phyloP scores from a whole-genome alignment of 2,797 vertebrate genomes.

The Anas bahamensis region DNA sequence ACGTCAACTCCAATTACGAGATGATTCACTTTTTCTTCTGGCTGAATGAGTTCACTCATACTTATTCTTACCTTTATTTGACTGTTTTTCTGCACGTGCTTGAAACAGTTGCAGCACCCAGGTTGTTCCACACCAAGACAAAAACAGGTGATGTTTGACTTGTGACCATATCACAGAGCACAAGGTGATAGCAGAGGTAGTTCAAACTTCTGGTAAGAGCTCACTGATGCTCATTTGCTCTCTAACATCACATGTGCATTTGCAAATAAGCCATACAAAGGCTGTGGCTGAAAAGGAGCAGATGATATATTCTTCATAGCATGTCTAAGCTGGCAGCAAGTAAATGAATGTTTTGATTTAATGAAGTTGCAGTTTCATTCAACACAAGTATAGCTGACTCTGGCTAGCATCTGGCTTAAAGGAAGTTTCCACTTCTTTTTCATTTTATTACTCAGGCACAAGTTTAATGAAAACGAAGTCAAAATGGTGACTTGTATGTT shows the following conservation, averaged over 20 bases:
- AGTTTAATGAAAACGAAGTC: background rate
- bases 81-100: background rate
- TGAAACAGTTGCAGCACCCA: background rate
- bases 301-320: background rate
- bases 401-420: background rate
- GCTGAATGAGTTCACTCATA: background rate
- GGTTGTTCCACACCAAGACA: background rate
- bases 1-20: background rate
- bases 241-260: background rate
- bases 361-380: background rate
- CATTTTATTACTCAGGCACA: background rate
- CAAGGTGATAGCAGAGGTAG: fast-evolving
- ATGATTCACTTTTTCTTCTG: background rate
- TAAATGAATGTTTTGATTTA: slow-evolving; percentile 21
- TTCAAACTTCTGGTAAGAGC: background rate
- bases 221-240: background rate
- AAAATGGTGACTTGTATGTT: background rate
- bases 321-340: background rate
- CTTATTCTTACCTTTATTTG: background rate
- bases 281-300: background rate
- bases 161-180: background rate
- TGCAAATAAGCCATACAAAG: background rate
- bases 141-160: background rate
- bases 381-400: background rate
- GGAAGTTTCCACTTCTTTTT: background rate